phyloP scores from a whole-genome alignment of 2,113 vertebrate genomes.

The Nanger granti region DNA sequence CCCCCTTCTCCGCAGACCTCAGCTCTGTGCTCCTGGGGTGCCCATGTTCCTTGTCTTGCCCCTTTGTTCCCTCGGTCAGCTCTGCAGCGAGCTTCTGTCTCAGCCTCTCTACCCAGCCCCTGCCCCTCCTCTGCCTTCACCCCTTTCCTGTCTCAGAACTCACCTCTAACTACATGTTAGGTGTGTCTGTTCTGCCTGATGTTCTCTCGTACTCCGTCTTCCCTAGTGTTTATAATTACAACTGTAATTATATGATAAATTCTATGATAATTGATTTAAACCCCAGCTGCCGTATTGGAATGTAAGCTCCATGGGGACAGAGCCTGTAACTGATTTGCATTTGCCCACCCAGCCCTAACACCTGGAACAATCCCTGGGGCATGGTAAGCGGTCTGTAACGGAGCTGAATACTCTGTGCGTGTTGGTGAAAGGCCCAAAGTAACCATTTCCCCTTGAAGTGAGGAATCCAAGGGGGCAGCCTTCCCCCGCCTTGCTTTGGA shows the following conservation, averaged over 20 bases:
- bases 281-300: background rate
- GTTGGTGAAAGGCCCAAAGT: background rate
- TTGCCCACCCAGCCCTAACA: background rate
- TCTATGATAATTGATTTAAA: background rate
- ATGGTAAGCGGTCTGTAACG: fast-evolving
- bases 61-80: fast-evolving
- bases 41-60: background rate
- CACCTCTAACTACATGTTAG: fast-evolving
- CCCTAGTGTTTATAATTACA: background rate
- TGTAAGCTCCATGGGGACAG: background rate
- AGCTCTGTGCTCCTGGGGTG: background rate
- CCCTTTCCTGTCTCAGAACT: background rate
- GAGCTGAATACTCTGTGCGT: fast-evolving
- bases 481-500: background rate
- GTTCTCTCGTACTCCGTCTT: background rate
- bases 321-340: background rate
- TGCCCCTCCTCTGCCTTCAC: background rate
- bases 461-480: fast-evolving
- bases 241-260: background rate
- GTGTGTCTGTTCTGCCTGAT: background rate
- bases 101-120: no score
- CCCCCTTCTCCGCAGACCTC: background rate
- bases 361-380: background rate
- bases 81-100: background rate
- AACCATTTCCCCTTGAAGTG: background rate